These are phyloP conservation scores for Drosophila nigritarsus DNA, from an alignment of 2,888 invertebrate species.

Conservation along the genomic window DNA sequence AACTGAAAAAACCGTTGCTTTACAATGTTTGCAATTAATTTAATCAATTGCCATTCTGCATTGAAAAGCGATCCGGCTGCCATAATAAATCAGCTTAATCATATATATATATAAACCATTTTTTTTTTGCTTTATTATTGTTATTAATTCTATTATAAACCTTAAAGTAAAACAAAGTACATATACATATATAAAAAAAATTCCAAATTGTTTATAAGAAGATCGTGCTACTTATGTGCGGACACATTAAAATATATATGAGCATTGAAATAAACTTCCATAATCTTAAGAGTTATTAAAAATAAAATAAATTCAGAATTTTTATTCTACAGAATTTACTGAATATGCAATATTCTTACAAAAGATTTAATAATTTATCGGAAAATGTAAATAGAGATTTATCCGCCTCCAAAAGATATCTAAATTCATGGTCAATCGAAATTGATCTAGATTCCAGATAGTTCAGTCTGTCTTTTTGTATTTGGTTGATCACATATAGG, in stretches of 20 bases:
- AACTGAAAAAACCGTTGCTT: not conserved
- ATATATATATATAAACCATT: not conserved
- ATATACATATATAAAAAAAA: not conserved
- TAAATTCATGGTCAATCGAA: not conserved
- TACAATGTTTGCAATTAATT: not conserved
- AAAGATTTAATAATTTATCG: not conserved
- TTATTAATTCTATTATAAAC: not conserved
- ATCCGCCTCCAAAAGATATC: not conserved
- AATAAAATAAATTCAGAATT: not conserved
- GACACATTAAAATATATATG: not conserved
- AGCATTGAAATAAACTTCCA: not conserved
- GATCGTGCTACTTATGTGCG: not conserved
- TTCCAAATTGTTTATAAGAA: not conserved
- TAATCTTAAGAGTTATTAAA: not conserved
- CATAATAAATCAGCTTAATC: not conserved
- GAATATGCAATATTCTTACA: not conserved
- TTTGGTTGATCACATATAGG: not conserved
- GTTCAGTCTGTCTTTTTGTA: not conserved
- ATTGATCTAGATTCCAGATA: not conserved
- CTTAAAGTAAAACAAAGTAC: not conserved
- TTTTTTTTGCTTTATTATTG: too few species aligned
- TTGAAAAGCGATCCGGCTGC: not conserved
- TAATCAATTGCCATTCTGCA: not conserved
- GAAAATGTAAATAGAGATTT: not conserved
- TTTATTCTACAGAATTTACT: not conserved